These are phyloP conservation scores for Metalampra italica DNA, from an alignment of 2,888 invertebrate species.

Conservation along the genomic window DNA sequence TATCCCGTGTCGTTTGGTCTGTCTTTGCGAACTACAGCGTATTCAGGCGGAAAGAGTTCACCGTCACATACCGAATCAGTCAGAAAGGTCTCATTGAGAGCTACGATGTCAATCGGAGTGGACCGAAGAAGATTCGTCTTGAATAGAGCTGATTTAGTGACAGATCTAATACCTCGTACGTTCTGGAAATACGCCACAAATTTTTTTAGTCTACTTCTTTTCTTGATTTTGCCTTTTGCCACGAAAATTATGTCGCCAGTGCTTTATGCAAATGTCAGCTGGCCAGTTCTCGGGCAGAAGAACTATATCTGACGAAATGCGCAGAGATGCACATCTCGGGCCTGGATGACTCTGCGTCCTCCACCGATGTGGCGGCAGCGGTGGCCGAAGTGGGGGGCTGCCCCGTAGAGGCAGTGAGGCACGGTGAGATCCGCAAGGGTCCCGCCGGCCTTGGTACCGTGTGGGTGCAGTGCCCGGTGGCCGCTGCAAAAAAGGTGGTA, in stretches of 20 bases:
- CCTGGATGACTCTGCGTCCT: slow-evolving; percentile 8
- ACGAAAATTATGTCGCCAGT: slow-evolving; percentile 10
- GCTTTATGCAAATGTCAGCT: slow-evolving; percentile 3
- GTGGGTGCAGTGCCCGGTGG: too few species aligned
- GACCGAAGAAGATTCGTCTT: not conserved
- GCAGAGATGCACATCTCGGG: not conserved
- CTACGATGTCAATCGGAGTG: slow-evolving; percentile 5
- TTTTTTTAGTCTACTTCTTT: not conserved
- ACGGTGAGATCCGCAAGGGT: too few species aligned
- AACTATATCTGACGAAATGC: slow-evolving; percentile 8
- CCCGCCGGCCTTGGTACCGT: too few species aligned
- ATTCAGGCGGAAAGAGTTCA: slow-evolving; percentile 9
- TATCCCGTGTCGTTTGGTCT: slow-evolving; percentile 5
- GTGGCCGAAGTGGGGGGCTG: not conserved
- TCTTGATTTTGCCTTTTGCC: not conserved
- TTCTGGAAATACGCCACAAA: slow-evolving; percentile 5
- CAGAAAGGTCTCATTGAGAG: slow-evolving; percentile 7
- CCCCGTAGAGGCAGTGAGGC: too few species aligned
- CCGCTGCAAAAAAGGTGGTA: not conserved
- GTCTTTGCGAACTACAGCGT: too few species aligned
- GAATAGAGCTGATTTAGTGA: slow-evolving; percentile 7
- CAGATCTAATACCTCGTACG: slow-evolving; percentile 7
- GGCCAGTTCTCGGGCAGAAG: too few species aligned
- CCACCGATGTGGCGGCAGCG: not conserved
- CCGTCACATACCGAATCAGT: slow-evolving; percentile 3